Percentiles rank a stretch among this genome's conserved stretches.
Conservation (phyloP, 2,888 invertebrate genomes). For the Catotricha subobsoleta region DNA sequence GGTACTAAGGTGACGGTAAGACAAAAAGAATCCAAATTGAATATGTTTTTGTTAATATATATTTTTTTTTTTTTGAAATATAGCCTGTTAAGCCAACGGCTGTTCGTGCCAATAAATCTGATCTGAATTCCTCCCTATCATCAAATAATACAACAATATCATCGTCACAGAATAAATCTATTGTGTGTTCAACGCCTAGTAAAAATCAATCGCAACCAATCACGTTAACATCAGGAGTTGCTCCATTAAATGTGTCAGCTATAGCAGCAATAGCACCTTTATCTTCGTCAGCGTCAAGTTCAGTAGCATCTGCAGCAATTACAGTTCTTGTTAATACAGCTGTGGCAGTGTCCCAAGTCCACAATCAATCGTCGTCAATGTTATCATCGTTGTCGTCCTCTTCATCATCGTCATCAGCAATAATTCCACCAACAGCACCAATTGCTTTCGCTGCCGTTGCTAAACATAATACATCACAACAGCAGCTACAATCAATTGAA, state of each 20-base stretch:
- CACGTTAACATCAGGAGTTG: conserved; percentile 1
- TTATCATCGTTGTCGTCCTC: conserved; percentile 20
- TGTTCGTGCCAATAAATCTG: conserved; percentile 41
- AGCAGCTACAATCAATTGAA: no score
- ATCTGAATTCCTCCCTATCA: conserved; percentile 18
- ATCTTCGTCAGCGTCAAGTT: conserved; percentile 18
- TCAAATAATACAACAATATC: conserved; percentile 12
- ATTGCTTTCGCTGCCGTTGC: conserved; percentile 47
- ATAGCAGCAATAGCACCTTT: conserved; percentile 12
- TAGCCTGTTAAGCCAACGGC: conserved; percentile 77
- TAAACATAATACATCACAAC: conserved; percentile 26
- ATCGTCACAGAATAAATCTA: conserved; percentile 16
- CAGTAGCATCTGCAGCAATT: background rate
- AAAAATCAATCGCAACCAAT: conserved; percentile 17
- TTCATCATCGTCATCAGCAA: conserved; percentile 17
- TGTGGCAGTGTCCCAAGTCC: conserved; percentile 21
- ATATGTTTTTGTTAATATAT: conserved; percentile 10
- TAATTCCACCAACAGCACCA: conserved; percentile 29
- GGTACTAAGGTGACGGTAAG: conserved; percentile 31
- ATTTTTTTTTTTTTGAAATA: conserved; percentile 10
- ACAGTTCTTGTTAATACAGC: no score
- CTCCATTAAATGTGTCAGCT: conserved; percentile 12
- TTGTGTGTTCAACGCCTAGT: conserved; percentile 30
- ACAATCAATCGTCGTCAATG: conserved; percentile 16
- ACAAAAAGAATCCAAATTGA: conserved; percentile 5